A percentile compares a stretch with the other conserved stretches of the same genome.
phyloP scores from a whole-genome alignment of 2,888 invertebrate species.

The Idaea biselata region DNA sequence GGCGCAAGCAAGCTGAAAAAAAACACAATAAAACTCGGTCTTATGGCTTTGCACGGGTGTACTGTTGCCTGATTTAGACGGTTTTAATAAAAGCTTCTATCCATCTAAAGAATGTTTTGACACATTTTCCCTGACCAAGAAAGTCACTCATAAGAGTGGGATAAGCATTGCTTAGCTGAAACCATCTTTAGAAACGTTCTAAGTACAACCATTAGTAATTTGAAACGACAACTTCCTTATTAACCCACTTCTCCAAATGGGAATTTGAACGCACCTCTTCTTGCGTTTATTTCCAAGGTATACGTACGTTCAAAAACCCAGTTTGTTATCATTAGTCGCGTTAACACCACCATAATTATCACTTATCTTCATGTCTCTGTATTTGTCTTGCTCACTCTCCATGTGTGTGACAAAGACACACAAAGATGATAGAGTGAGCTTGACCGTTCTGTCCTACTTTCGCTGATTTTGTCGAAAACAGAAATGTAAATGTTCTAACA shows the following conservation, averaged over 20 bases:
- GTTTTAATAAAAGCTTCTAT: too few relatives aligned
- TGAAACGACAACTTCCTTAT: slow-evolving; percentile 27
- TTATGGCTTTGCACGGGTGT: too few relatives aligned
- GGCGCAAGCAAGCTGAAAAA: too few relatives aligned
- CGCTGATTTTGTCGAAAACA: slow-evolving; percentile 38
- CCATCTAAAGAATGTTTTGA: too few relatives aligned
- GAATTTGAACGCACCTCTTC: slow-evolving; percentile 15
- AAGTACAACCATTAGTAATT: slow-evolving; percentile 12
- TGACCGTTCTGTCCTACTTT: slow-evolving; percentile 35
- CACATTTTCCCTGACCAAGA: too few relatives aligned
- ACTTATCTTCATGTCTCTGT: slow-evolving; percentile 40
- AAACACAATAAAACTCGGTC: too few relatives aligned
- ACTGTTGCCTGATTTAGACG: too few relatives aligned
- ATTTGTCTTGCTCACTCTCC: slow-evolving; percentile 24
- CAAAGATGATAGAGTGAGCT: slow-evolving; percentile 8
- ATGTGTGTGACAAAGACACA: slow-evolving; percentile 23
- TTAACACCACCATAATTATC: slow-evolving; percentile 49
- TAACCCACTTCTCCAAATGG: slow-evolving; percentile 18
- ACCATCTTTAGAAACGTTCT: too few relatives aligned
- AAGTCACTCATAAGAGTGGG: too few relatives aligned
- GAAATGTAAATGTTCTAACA: slow-evolving; percentile 31
- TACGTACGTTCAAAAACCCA: slow-evolving; percentile 28
- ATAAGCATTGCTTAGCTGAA: too few relatives aligned
- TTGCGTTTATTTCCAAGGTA: slow-evolving; percentile 7
- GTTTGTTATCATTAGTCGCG: slow-evolving; percentile 47